Evolutionary conservation across 2,888 invertebrate species (phyloP).

Genomic region (Thumatha senex): DNA sequence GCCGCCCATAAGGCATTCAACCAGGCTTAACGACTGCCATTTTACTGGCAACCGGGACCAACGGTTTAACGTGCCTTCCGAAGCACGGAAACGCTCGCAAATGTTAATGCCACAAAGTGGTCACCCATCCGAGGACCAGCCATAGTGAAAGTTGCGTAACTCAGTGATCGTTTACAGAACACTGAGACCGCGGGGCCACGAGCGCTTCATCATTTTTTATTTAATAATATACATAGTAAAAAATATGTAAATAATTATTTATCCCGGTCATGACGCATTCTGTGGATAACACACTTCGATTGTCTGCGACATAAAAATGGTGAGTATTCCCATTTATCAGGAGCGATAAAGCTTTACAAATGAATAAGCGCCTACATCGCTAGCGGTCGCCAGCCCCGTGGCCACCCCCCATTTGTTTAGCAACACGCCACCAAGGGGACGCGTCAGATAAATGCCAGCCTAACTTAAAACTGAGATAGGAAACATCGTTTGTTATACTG

Average conservation of each 20-base stretch:
- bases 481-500: constrained; percentile 51
- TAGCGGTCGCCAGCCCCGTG: constrained; percentile 53
- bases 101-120: too few relatives aligned
- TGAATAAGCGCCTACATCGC: constrained; percentile 68
- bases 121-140: too few relatives aligned
- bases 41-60: too few relatives aligned
- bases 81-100: too few relatives aligned
- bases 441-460: constrained; percentile 61
- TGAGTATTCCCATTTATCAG: constrained; percentile 70
- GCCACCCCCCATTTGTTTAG: constrained; percentile 65
- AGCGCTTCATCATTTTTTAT: too few relatives aligned
- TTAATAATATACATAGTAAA: neutral
- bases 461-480: constrained; percentile 57
- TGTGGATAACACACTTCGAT: constrained; percentile 53
- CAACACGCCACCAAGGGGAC: constrained; percentile 67
- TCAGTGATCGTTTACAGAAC: too few relatives aligned
- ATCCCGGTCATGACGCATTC: too few relatives aligned
- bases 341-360: constrained; percentile 76
- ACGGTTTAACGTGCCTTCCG: too few relatives aligned
- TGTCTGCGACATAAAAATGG: constrained; percentile 68
- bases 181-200: too few relatives aligned
- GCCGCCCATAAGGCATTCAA: too few relatives aligned
- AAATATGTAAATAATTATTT: neutral
- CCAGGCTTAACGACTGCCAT: too few relatives aligned
- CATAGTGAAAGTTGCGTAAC: too few relatives aligned